phyloP scores from a whole-genome alignment of 2,888 invertebrate genomes.

The Caenorhabditis sp. region DNA sequence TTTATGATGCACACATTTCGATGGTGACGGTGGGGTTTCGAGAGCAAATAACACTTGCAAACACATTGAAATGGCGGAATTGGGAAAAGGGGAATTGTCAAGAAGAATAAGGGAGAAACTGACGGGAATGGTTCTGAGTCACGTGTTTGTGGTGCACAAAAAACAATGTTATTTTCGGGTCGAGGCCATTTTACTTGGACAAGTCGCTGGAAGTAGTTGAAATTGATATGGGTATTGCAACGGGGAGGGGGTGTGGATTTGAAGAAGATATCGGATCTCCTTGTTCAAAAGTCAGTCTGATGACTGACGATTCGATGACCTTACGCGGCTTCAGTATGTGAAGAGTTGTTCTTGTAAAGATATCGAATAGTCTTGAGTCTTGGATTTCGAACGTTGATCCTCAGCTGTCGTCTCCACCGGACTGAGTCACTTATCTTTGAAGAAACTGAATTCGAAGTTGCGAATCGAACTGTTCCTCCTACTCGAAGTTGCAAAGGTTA shows the following conservation, averaged over 20 bases:
- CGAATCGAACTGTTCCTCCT: neutral
- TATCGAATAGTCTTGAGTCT: too few species aligned
- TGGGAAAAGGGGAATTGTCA: neutral
- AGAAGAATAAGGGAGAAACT: conserved; percentile 2
- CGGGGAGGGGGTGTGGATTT: neutral
- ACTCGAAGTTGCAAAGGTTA: neutral
- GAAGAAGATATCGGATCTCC: conserved; percentile 1
- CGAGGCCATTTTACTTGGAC: neutral
- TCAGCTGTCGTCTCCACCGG: neutral
- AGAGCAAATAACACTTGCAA: conserved; percentile 59
- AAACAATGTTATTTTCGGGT: conserved; percentile 2
- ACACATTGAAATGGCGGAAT: conserved; percentile 13
- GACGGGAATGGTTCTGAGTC: conserved; percentile 17
- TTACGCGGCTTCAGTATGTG: neutral
- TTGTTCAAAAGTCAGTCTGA: neutral
- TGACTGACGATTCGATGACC: neutral
- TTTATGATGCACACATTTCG: conserved; percentile 13
- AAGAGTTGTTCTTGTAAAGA: too few species aligned
- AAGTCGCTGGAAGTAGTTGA: neutral
- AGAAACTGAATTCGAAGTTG: neutral
- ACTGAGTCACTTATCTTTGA: neutral
- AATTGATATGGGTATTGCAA: neutral
- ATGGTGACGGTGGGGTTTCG: conserved; percentile 21
- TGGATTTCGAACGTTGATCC: neutral
- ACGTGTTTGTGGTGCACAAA: conserved; percentile 1